Conservation (phyloP, 2,797 vertebrate genomes). For the Coendou prehensilis region DNA sequence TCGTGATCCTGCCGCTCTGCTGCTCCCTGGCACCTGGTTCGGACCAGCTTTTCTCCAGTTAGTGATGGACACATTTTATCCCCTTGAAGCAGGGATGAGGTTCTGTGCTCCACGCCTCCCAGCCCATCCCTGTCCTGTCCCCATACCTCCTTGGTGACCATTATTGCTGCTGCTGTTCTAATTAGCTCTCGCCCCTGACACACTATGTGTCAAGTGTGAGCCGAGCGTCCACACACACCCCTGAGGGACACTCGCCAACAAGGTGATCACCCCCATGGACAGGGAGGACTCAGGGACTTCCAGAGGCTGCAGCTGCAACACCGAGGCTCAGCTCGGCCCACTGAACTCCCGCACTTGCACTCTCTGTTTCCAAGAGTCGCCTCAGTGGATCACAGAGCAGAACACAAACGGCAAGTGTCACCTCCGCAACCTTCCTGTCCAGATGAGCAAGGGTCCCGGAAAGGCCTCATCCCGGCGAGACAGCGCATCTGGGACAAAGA, state of each 20-base stretch:
- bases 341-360: neutral
- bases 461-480: neutral
- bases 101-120: neutral
- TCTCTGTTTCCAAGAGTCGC: neutral
- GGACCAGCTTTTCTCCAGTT: neutral
- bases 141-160: neutral
- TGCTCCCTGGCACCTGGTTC: neutral
- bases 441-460: neutral
- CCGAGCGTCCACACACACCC: neutral
- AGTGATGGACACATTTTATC: neutral
- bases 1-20: neutral
- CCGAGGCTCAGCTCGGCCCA: neutral
- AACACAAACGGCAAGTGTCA: neutral
- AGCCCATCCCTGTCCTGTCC: neutral
- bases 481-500: neutral
- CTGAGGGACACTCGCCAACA: neutral
- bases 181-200: neutral
- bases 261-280: rapidly evolving
- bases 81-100: neutral
- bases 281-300: neutral
- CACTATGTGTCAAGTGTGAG: neutral
- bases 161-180: neutral
- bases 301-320: neutral
- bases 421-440: neutral
- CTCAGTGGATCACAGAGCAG: neutral